Conservation (phyloP, 2,113 vertebrate genomes). For the Psilopogon haemacephalus region DNA sequence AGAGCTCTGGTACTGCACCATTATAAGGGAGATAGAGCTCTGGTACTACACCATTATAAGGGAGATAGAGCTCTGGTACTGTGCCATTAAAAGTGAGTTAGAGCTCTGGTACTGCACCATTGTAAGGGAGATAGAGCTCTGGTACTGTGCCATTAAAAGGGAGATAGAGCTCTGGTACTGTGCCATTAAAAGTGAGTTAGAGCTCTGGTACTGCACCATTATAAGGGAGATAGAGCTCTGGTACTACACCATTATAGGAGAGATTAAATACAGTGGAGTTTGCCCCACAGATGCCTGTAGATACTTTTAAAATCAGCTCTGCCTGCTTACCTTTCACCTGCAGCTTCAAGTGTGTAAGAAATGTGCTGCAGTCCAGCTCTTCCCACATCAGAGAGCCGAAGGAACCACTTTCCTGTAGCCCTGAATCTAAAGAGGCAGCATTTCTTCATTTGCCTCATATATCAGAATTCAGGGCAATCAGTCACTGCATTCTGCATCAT, state of each 20-base stretch:
- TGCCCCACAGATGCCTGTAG: background rate
- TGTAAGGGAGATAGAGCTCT: too few relatives aligned
- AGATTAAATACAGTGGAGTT: constrained; percentile 45
- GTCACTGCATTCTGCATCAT: constrained; percentile 46
- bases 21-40: too few relatives aligned
- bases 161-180: too few relatives aligned
- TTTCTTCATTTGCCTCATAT: constrained; percentile 21
- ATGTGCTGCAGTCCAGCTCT: constrained; percentile 7
- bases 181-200: too few relatives aligned
- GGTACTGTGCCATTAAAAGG: too few relatives aligned
- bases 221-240: background rate
- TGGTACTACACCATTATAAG: too few relatives aligned
- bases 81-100: too few relatives aligned
- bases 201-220: too few relatives aligned
- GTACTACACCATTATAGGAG: background rate
- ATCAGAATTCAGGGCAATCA: constrained; percentile 51
- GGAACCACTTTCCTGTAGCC: background rate
- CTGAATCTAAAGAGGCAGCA: background rate
- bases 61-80: too few relatives aligned
- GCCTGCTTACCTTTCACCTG: constrained; percentile 24
- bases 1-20: too few relatives aligned
- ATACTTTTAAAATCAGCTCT: background rate
- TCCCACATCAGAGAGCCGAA: background rate
- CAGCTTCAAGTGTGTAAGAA: constrained; percentile 8
- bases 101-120: too few relatives aligned